Base-by-base conservation (phyloP, 2,888 invertebrate genomes). In the Clanis bilineata region DNA sequence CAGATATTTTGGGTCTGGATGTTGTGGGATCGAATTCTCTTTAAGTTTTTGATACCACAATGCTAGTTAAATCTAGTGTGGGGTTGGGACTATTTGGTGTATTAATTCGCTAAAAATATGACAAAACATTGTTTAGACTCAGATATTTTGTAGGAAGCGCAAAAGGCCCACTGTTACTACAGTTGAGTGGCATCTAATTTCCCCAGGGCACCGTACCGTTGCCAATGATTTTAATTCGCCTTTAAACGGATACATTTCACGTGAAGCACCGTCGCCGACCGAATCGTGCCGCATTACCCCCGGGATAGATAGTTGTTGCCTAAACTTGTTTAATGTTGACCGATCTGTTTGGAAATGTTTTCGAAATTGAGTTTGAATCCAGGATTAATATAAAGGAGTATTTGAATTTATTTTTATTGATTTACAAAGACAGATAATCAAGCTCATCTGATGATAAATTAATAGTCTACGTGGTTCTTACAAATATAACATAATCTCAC, bases 121-220 rank as follows among this genome's bases (percentile, higher is more conserved):
- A 6, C 25, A 25, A 6, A 25, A 25, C 25, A 25, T 25, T 3
- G 3, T 6, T 4, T 25, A 3, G 6, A 3, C n/a, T 25, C 15
- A 10, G 22, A 25, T 45, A 45, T 23, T 43, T 43, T 43, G 43
- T 23, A 22, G 22, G 23, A 21, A 22, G 23, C 23, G 12, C 6
- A n/a, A 41, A 28, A 43, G 39, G 9, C 44, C 39, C 25, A 55
- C 38, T 21, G 43, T 55, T n/a, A 38, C 36, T 45, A 66, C 64
- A 64, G 68, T 65, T 66, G 63, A 71, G 45, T 63, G 61, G 63
- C 54, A 61, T 64, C 65, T 68, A 74, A 74, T 73, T 74, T 74
- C 73, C 73, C 73, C 59, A 57, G 73, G 68, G 74, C 25, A 41
- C 58, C 23, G 64, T 70, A 47, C 45, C 41, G 60, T 38, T 44